Base-by-base conservation (phyloP, 2,797 vertebrate genomes). In the Cryptoprocta ferox region DNA sequence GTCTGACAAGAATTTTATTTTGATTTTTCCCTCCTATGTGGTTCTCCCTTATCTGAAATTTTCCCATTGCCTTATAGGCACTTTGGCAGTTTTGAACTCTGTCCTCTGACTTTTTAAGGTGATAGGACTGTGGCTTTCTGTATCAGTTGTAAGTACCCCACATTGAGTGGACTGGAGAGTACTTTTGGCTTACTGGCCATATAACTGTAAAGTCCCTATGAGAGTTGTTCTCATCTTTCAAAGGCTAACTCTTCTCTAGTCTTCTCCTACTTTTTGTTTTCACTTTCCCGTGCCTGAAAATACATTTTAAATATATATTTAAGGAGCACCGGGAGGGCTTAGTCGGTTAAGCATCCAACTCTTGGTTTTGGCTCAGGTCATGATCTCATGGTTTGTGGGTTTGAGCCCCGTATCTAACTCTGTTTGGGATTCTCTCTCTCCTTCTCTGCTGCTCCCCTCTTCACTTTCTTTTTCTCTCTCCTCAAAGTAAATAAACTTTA, bases 231-330 rank as follows among this genome's bases (percentile, higher is more conserved):
- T 35, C 26, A 76, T 30, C 59, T 93, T 95, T 91, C 61, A 85
- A 70, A 59, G 56, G 85, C 70, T 7, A 45, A n/a, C 19, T 76
- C 32, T 81, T 89, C 61, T 86, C 30, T 35, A 45, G 19, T 28
- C 92, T 90, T 53, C 75, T 6, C 35, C 26, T 56, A 35, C 26
- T 53, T 89, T 92, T 61, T 84, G 30, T 28, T 61, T 45, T 61
- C 21, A 32, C 19, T 90, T 78, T 76, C 42, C 19, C 30, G 11
- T 84, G 11, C 24, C 50, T 96, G 28, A 12, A 80, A 56, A 95
- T 91, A 21, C 80, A 53, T 56, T 94, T 86, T 26, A 90, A 87
- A 88, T 45, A 37, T 32, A 16, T 86, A 76, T 75, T 93, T 81
- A 24, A 59, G 56, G 53, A 18, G 53, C 0, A 6, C 56, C 56